Base-by-base conservation (phyloP, 53 echinoderm and acorn worm genomes). In the Patiria pectinifera region DNA sequence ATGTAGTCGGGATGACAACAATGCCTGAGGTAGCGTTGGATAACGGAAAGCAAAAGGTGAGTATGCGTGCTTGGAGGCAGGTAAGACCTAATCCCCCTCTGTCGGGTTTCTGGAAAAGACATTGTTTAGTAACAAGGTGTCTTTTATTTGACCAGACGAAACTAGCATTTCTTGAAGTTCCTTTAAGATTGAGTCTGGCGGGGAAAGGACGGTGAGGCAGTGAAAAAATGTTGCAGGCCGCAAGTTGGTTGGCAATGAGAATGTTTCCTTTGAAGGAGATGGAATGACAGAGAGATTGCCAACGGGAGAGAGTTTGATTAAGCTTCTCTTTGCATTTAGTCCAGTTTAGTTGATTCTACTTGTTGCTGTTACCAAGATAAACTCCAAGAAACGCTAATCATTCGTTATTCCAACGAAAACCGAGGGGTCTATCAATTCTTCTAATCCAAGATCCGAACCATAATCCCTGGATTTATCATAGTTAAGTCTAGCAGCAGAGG, bases 351-450 rank as follows among this genome's bases (percentile, higher is more conserved):
- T 91, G 62, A 18, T 35, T 81, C 8, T 91, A 81, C 0, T 23
- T 80, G 26, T 61, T 62, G 11, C n/a, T 91, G 24, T 91, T 91
- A 16, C 91, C 91, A 13, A 91, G 80, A 48, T 83, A 83, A 83
- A 91, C 91, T 82, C 91, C 91, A 91, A 91, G 91, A 91, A 91
- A 91, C 6, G 49, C 48, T 6, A 91, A 58, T 11, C 83, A 83
- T 6, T 91, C 83, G 22, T 25, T 82, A 53, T 82, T 91, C 91
- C 91, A 91, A 19, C 24, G 82, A 15, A 74, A 89, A 19, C 59
- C 80, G 11, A 89, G 62, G 48, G 89, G 89, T 22, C 23, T 23
- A 44, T 89, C 89, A 62, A 0, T 89, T 89, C 79, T 77, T 25
- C 60, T 44, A 49, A 71, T 23, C 84, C 84, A 92, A 14, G 92